Evolutionary conservation across 2,113 vertebrate genomes (phyloP).

Genomic region (Aegotheles bennettii): DNA sequence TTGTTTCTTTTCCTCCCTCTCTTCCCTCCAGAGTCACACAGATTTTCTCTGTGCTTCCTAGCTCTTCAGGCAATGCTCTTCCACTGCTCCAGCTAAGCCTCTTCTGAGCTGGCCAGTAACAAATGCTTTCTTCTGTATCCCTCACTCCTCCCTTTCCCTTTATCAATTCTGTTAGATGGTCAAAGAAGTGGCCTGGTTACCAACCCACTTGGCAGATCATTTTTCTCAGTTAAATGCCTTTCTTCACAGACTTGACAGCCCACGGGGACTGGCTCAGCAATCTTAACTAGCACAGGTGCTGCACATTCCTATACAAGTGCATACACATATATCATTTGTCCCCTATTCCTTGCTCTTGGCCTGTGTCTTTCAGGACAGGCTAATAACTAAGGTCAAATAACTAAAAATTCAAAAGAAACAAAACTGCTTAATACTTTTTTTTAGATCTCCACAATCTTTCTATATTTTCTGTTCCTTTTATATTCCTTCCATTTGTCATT

Average conservation of each 20-base stretch:
- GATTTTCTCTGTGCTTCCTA: not conserved
- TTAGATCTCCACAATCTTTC: not conserved
- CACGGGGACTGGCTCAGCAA: not conserved
- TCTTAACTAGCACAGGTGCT: not conserved
- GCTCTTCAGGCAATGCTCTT: not conserved
- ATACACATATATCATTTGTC: not conserved
- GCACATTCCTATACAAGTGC: rapidly evolving
- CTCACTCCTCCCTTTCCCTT: not conserved
- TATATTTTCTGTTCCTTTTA: not conserved
- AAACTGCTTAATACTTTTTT: not conserved
- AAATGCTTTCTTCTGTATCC: not conserved
- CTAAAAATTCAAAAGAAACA: not conserved
- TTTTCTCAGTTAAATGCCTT: not conserved
- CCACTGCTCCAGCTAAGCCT: not conserved
- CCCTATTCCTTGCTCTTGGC: not conserved
- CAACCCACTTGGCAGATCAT: not conserved
- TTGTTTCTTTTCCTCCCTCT: not conserved
- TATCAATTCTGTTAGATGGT: not conserved
- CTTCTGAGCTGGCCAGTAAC: not conserved
- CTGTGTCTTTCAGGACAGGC: not conserved
- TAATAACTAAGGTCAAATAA: not conserved
- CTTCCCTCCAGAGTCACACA: not conserved
- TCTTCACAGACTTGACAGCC: not conserved
- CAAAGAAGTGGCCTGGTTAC: not conserved
- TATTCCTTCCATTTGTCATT: not conserved